Evolutionary conservation across 2,797 vertebrate species (phyloP).

Genomic region (Halcyon smyrnensis): DNA sequence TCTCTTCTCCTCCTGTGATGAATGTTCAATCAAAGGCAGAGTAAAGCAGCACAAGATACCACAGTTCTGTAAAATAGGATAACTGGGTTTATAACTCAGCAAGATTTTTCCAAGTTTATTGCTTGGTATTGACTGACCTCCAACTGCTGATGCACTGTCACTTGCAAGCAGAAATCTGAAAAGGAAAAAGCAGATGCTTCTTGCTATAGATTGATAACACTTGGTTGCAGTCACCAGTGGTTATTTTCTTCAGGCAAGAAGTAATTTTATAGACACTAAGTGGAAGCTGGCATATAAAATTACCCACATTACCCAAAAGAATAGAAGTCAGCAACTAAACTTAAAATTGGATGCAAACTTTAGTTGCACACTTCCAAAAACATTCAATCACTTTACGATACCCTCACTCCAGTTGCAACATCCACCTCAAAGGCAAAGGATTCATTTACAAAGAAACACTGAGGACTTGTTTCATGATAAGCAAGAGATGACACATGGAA

Average conservation of each 20-base stretch:
- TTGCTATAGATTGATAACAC: neutral
- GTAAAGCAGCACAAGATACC: neutral
- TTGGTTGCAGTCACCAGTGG: neutral
- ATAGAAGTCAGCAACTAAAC: neutral
- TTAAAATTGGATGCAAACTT: neutral
- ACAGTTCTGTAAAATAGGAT: neutral
- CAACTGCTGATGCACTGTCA: neutral
- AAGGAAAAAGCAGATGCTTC: neutral
- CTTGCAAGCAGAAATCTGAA: neutral
- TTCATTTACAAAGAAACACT: neutral
- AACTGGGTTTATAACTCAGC: neutral
- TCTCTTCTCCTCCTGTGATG: neutral
- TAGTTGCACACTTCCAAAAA: neutral
- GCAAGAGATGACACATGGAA: neutral
- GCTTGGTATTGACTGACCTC: neutral
- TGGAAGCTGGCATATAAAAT: neutral
- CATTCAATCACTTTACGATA: neutral
- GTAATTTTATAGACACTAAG: neutral
- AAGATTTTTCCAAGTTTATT: slow-evolving; percentile 10
- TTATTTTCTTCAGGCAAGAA: neutral
- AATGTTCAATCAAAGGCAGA: neutral
- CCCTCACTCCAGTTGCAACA: neutral
- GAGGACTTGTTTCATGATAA: neutral
- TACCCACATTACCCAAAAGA: neutral
- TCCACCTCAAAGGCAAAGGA: neutral